A percentile compares a stretch with the other conserved stretches of the same genome.
Conservation (phyloP, 2,797 vertebrate species). For the Microctenopoma lineatum region DNA sequence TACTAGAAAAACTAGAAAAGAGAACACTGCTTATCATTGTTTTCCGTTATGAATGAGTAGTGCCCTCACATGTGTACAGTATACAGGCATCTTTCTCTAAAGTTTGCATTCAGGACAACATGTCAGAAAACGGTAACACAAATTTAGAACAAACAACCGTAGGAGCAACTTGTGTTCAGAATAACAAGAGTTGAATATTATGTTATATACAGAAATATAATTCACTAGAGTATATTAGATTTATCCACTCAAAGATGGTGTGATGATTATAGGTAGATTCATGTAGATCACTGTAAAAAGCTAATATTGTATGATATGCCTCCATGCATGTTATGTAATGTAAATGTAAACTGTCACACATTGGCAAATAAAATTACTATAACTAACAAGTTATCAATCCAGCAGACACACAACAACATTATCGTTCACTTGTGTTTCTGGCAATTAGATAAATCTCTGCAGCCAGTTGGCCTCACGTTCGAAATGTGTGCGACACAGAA, state of each 20-base stretch:
- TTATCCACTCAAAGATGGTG: slow-evolving; percentile 5
- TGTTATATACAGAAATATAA: background rate
- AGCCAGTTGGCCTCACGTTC: too few species aligned
- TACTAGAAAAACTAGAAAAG: slow-evolving; percentile 38
- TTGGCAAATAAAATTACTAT: too few species aligned
- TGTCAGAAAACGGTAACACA: slow-evolving; percentile 18
- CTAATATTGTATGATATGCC: background rate
- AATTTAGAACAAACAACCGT: slow-evolving; percentile 51
- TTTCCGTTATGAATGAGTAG: slow-evolving; percentile 70
- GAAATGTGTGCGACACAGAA: background rate
- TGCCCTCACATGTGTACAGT: slow-evolving; percentile 65
- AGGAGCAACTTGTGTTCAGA: slow-evolving; percentile 16
- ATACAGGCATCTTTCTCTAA: slow-evolving; percentile 61
- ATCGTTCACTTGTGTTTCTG: background rate
- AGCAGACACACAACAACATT: background rate
- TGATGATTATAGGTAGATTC: slow-evolving; percentile 15
- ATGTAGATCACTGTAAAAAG: background rate
- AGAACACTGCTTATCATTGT: slow-evolving; percentile 82
- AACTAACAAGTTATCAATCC: too few species aligned
- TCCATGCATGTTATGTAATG: slow-evolving; percentile 6
- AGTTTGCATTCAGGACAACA: slow-evolving; percentile 34
- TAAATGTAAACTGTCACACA: background rate
- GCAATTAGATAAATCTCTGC: too few species aligned
- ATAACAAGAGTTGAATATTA: background rate
- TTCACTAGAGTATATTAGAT: background rate